Evolutionary conservation across 2,888 invertebrate genomes (phyloP).

Genomic region (Drosophila prostipennis): DNA sequence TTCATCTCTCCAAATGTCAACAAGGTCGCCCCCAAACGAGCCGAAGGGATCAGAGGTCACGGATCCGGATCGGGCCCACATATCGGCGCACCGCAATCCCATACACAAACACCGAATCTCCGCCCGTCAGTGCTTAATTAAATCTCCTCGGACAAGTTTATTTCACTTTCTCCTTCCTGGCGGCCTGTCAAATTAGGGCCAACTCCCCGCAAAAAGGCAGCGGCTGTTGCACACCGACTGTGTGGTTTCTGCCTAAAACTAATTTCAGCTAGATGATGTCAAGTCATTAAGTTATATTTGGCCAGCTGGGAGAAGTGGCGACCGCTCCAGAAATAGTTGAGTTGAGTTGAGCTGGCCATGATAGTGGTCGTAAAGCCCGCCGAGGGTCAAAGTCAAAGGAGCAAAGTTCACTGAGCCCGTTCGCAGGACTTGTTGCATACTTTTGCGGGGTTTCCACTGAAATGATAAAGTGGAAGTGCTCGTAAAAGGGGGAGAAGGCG

Average conservation of each 20-base stretch:
- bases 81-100: conserved; percentile 10
- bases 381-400: conserved; percentile 1
- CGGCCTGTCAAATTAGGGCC: conserved; percentile 59
- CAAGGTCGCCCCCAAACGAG: conserved; percentile 33
- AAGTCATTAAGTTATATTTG: conserved; percentile 43
- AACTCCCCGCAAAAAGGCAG: conserved; percentile 1
- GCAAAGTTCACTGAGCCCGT: conserved; percentile 23
- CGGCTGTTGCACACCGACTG: conserved; percentile 38
- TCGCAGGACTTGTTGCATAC: conserved; percentile 44
- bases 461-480: conserved; percentile 12
- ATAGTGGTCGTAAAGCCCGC: conserved; percentile 1
- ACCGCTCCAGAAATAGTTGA: conserved; percentile 7
- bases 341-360: conserved; percentile 7
- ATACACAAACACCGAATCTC: conserved; percentile 27
- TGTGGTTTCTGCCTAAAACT: conserved; percentile 41
- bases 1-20: conserved; percentile 60
- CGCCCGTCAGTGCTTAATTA: conserved; percentile 63
- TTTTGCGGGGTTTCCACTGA: background rate
- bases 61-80: conserved; percentile 20
- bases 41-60: conserved; percentile 18
- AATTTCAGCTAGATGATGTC: conserved; percentile 47
- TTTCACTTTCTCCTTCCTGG: conserved; percentile 38
- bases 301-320: conserved; percentile 26
- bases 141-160: conserved; percentile 56
- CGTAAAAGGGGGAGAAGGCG: conserved; percentile 7